A percentile compares a stretch with the other conserved stretches of the same genome.
phyloP scores from a whole-genome alignment of 92 coral and sea anemone species.

The Epizoanthus rinbou region DNA sequence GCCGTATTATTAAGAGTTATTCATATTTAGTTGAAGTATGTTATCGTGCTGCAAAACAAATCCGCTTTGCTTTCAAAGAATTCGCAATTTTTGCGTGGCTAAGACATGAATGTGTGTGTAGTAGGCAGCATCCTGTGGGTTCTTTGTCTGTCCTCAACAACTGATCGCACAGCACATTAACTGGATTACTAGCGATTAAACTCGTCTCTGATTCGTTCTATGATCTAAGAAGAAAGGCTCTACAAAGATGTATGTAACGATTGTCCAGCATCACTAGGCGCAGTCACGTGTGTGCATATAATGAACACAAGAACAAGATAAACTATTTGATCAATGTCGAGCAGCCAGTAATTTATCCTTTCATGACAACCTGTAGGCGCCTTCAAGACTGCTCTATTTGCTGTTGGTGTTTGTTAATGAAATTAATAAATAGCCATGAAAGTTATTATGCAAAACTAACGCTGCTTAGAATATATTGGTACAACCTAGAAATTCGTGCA shows the following conservation, averaged over 20 bases:
- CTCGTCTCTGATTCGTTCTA: background rate
- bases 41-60: slow-evolving; percentile 5
- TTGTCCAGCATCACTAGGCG: background rate
- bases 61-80: background rate
- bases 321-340: slow-evolving; percentile 21
- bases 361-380: slow-evolving; percentile 72
- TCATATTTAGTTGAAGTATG: background rate
- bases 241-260: too few relatives aligned
- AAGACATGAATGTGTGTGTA: background rate
- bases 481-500: background rate
- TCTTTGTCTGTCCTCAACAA: slow-evolving; percentile 6
- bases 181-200: background rate
- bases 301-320: background rate
- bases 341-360: slow-evolving; percentile 47
- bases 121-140: too few relatives aligned
- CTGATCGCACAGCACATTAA: slow-evolving; percentile 1
- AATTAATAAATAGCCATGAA: slow-evolving; percentile 46
- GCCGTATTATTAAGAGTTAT: background rate
- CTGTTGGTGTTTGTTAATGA: slow-evolving; percentile 68
- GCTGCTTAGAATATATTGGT: slow-evolving; percentile 15
- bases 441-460: slow-evolving; percentile 25
- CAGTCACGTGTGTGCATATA: slow-evolving; percentile 4
- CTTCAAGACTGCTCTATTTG: slow-evolving; percentile 59
- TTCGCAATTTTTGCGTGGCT: background rate
- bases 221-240: background rate